Evolutionary conservation across 1,140 invertebrate species (phyloP).

Genomic region (Brachionus asplanchnoidis): DNA sequence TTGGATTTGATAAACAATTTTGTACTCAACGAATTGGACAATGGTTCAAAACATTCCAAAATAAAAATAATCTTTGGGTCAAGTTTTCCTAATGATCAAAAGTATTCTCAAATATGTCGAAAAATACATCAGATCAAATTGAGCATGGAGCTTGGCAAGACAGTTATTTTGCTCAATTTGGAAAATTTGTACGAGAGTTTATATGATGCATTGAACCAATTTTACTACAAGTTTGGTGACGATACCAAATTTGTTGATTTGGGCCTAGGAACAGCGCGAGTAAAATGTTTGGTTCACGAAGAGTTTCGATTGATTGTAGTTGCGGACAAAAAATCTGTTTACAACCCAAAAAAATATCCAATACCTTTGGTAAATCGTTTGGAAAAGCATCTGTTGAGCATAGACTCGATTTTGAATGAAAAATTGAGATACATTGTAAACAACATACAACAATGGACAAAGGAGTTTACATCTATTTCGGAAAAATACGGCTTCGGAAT

Average conservation of each 20-base stretch:
- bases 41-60: slow-evolving; percentile 13
- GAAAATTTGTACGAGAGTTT: slow-evolving; percentile 54
- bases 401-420: slow-evolving; percentile 47
- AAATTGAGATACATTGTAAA: slow-evolving; percentile 44
- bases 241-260: slow-evolving; percentile 52
- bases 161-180: slow-evolving; percentile 52
- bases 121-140: slow-evolving; percentile 55
- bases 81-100: slow-evolving; percentile 31
- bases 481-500: not conserved
- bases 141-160: slow-evolving; percentile 54
- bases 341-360: slow-evolving; percentile 48
- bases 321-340: slow-evolving; percentile 51
- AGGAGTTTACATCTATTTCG: slow-evolving; percentile 44
- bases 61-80: slow-evolving; percentile 31
- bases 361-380: slow-evolving; percentile 53
- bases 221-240: slow-evolving; percentile 52
- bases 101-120: slow-evolving; percentile 49
- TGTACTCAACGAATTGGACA: slow-evolving; percentile 2
- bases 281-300: slow-evolving; percentile 52
- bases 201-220: slow-evolving; percentile 54
- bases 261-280: slow-evolving; percentile 52
- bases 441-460: slow-evolving; percentile 47
- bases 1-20: slow-evolving; percentile 39
- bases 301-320: slow-evolving; percentile 52
- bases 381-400: slow-evolving; percentile 51